Conservation (phyloP, 2,113 vertebrate genomes). For the Neodontobutis hainanensis region DNA sequence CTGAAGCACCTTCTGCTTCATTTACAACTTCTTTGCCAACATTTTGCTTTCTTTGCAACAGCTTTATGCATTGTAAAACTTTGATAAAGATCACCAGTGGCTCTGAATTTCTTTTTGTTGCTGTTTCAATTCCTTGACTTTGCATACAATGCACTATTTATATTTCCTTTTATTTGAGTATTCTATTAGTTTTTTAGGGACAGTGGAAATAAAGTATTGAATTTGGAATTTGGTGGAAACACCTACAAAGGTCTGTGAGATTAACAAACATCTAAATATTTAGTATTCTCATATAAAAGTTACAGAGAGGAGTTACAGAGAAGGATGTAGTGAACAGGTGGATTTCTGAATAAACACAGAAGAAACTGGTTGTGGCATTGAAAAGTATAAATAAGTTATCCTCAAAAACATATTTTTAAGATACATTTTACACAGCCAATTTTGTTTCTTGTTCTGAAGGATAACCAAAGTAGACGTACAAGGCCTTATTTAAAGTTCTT, state of each 20-base stretch:
- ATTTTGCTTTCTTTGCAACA: slow-evolving; percentile 19
- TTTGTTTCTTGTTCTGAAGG: background rate
- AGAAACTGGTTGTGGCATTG: background rate
- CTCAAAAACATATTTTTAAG: background rate
- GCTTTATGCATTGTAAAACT: slow-evolving; percentile 20
- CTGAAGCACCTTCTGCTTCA: slow-evolving; percentile 21
- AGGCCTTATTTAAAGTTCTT: background rate
- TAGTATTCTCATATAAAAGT: background rate
- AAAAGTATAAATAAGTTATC: background rate
- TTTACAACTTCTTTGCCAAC: background rate
- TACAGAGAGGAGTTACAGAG: background rate
- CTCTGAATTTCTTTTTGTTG: background rate
- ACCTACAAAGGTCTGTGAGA: slow-evolving; percentile 7
- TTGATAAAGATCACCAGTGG: slow-evolving; percentile 15
- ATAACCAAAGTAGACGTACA: background rate
- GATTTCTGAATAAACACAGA: background rate
- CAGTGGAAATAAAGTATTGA: too few species aligned
- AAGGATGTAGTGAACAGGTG: background rate
- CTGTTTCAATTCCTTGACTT: slow-evolving; percentile 5
- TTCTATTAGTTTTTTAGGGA: too few species aligned
- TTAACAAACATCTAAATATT: background rate
- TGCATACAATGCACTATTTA: slow-evolving; percentile 9
- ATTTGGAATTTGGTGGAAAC: background rate
- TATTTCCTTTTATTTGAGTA: too few species aligned
- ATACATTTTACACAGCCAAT: background rate